Evolutionary conservation across 2,113 vertebrate genomes (phyloP), one percentile per base, ranked within the genome.

Genomic region (Phaethon lepturus): DNA sequence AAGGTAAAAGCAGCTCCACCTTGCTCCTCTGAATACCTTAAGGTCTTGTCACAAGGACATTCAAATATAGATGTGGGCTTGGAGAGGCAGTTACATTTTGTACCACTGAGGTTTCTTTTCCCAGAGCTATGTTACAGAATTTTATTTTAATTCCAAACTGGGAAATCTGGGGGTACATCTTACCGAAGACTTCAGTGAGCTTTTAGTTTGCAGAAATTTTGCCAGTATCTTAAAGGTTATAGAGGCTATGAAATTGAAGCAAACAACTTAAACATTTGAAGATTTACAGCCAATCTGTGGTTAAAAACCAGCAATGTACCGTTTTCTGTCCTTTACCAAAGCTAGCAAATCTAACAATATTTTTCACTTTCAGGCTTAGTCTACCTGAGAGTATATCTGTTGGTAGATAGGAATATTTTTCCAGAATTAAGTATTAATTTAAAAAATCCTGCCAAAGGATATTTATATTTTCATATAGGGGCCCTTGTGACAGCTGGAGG

Each of bases 221-320:
- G 66, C 79, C 87, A 77, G 58, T 58, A 80, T 24, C 31, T 79
- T 75, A 82, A 95, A 88, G 45, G 59, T 93, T 95, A 95, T 93
- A 74, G 59, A 78, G 74, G 67, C 74, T 91, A 63, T 98, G 91
- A 96, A 96, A 95, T 45, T 42, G 80, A 91, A 97, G 90, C 63
- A 88, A 90, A 42, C 49, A 91, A 88, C 56, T 96, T 86, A 78
- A 97, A 82, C 66, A 74, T 85, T 80, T 96, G 84, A 97, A 86
- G 88, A 10, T 98, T 98, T 98, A 97, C 81, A 90, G 75, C 47
- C 81, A 85, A 83, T 95, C 78, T 89, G 88, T 79, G 78, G 82
- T 96, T 89, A 91, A 93, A 89, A 95, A 56, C 58, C 95, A 95
- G 64, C 86, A 92, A 92, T 63, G 56, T 71, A 60, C 44, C 38